Conservation (phyloP, 2,113 vertebrate genomes). For the Anarhynchus alexandrinus region DNA sequence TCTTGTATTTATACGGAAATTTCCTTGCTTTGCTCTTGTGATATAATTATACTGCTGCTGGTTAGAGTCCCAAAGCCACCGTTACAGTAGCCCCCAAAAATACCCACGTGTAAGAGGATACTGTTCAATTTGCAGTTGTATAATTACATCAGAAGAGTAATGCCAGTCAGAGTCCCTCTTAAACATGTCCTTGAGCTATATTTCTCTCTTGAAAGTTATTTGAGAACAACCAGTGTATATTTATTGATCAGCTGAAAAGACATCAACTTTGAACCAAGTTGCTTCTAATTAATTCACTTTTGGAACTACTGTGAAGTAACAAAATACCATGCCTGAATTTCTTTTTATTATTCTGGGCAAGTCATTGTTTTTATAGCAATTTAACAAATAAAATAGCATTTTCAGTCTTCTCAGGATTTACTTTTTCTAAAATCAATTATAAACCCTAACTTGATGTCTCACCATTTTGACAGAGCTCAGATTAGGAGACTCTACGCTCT, state of each 20-base stretch:
- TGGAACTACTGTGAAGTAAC: not conserved
- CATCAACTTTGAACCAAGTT: not conserved
- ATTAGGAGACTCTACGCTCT: not conserved
- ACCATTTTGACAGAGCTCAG: not conserved
- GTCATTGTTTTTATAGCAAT: not conserved
- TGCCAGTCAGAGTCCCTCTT: not conserved
- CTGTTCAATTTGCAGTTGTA: not conserved
- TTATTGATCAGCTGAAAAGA: slow-evolving; percentile 14
- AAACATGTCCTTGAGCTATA: not conserved
- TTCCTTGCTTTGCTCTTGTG: not conserved
- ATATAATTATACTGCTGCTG: not conserved
- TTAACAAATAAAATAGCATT: not conserved
- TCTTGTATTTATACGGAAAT: not conserved
- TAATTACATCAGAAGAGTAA: slow-evolving; percentile 14
- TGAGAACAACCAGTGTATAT: not conserved
- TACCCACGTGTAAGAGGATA: not conserved
- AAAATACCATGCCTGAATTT: not conserved
- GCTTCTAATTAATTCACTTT: slow-evolving; percentile 1
- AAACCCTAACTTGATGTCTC: not conserved
- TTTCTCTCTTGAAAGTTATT: slow-evolving; percentile 20
- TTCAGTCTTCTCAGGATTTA: not conserved
- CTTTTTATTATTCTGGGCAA: not conserved
- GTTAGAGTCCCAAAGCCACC: not conserved
- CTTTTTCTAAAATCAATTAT: not conserved
- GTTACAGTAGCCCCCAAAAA: not conserved